Evolutionary conservation across 2,113 vertebrate species (phyloP).

Genomic region (Thinocorus orbignyianus): DNA sequence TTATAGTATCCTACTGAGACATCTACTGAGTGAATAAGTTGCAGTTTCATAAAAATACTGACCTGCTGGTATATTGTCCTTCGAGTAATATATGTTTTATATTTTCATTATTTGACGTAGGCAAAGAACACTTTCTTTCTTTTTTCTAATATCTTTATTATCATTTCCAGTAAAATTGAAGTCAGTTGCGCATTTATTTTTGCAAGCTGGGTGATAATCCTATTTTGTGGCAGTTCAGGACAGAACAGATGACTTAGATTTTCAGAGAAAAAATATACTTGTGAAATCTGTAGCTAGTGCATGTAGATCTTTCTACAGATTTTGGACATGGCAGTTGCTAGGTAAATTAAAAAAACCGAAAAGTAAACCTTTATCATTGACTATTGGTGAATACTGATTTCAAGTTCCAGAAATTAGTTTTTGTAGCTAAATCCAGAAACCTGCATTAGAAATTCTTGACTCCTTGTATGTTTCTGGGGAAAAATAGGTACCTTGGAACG

Average conservation of each 20-base stretch:
- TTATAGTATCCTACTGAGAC: neutral
- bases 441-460: rapidly evolving
- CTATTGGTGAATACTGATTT: neutral
- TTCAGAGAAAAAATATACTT: neutral
- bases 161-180: neutral
- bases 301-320: neutral
- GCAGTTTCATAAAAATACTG: neutral
- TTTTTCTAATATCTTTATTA: neutral
- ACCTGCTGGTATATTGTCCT: neutral
- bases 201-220: neutral
- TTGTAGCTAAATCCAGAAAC: neutral
- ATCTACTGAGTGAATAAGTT: neutral
- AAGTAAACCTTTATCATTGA: neutral
- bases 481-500: neutral
- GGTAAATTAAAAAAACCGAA: neutral
- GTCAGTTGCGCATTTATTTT: neutral
- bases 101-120: neutral
- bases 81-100: neutral
- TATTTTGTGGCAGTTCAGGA: neutral
- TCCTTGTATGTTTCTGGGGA: neutral
- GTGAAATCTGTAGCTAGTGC: neutral
- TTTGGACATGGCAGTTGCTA: neutral
- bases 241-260: neutral
- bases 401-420: neutral
- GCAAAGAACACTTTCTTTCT: neutral